Conservation (phyloP, 2,888 invertebrate species). For the Limnephilus rhombicus region DNA sequence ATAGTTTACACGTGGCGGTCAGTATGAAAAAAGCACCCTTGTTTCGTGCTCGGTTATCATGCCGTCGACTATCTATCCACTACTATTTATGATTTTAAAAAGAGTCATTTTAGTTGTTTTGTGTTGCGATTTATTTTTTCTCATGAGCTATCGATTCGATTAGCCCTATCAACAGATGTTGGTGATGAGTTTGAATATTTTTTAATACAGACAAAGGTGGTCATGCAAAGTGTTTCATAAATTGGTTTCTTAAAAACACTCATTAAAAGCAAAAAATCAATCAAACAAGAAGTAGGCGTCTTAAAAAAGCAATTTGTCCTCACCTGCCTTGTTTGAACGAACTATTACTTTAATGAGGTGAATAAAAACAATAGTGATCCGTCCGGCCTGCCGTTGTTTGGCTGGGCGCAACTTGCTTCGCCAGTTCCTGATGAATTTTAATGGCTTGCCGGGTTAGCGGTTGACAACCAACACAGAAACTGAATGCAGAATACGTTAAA, state of each 20-base stretch:
- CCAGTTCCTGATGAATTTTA: conserved; percentile 18
- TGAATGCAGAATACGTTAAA: background rate
- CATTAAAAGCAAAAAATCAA: too few relatives aligned
- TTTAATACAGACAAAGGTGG: too few relatives aligned
- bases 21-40: too few relatives aligned
- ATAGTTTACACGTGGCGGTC: too few relatives aligned
- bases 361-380: conserved; percentile 24
- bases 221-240: too few relatives aligned
- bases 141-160: background rate
- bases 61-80: too few relatives aligned
- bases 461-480: background rate
- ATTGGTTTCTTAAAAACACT: background rate
- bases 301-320: background rate
- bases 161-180: too few relatives aligned
- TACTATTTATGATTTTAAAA: too few relatives aligned
- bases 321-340: background rate
- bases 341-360: background rate
- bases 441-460: background rate
- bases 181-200: too few relatives aligned
- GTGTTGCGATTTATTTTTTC: background rate
- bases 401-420: background rate
- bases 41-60: too few relatives aligned
- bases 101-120: background rate
- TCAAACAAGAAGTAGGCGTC: background rate
- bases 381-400: background rate